Percentiles rank a stretch among this genome's conserved stretches.
phyloP scores from a whole-genome alignment of 2,113 vertebrate genomes.

The Varanus salvator region DNA sequence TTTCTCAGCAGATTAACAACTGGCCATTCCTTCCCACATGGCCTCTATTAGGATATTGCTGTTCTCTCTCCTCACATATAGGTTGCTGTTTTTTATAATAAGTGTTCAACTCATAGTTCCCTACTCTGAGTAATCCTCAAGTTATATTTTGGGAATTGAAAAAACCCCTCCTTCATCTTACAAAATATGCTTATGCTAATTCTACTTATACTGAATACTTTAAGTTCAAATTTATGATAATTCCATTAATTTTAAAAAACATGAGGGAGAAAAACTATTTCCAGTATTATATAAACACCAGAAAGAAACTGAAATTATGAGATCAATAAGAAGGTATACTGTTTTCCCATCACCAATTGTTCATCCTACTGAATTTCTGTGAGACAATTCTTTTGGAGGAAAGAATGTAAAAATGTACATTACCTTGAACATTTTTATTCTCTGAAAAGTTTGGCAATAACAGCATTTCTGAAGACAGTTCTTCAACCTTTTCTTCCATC shows the following conservation, averaged over 20 bases:
- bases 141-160: neutral
- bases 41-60: neutral
- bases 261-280: neutral
- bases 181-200: neutral
- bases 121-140: neutral
- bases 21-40: neutral
- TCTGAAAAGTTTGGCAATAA: slow-evolving; percentile 76
- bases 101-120: neutral
- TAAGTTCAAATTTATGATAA: neutral
- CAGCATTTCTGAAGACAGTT: slow-evolving; percentile 81
- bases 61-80: neutral
- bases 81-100: neutral
- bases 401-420: slow-evolving; percentile 36
- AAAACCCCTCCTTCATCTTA: neutral
- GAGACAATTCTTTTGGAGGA: slow-evolving; percentile 31
- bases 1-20: neutral
- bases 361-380: neutral
- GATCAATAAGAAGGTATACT: neutral
- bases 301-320: neutral
- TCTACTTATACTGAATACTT: neutral
- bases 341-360: neutral
- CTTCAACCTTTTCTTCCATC: slow-evolving; percentile 85
- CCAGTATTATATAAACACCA: neutral
- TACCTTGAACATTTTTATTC: slow-evolving; percentile 85
- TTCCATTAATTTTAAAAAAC: neutral